Conservation (phyloP, 2,797 vertebrate genomes). For the Benthosema pterotum region DNA sequence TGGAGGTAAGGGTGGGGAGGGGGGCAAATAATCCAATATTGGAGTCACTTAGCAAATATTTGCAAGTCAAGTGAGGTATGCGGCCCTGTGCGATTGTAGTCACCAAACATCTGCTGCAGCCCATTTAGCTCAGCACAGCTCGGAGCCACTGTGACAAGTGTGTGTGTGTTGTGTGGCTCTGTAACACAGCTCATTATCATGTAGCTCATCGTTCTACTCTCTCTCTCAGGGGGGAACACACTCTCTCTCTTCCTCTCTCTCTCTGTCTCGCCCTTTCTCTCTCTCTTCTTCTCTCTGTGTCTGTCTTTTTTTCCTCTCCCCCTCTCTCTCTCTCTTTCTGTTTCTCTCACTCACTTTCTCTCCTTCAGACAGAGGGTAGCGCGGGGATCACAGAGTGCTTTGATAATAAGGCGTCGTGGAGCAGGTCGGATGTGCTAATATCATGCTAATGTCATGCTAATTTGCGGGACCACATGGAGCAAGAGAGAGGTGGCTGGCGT, state of each 20-base stretch:
- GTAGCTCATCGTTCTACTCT: conserved; percentile 69
- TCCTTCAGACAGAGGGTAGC: conserved; percentile 56
- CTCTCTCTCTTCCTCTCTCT: conserved; percentile 26
- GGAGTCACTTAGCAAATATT: conserved; percentile 74
- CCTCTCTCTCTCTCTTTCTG: neutral
- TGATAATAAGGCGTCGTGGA: conserved; percentile 71
- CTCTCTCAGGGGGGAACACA: conserved; percentile 5
- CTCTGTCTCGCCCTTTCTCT: conserved; percentile 31
- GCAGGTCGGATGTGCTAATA: conserved; percentile 61
- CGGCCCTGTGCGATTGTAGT: conserved; percentile 59
- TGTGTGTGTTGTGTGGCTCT: conserved; percentile 65
- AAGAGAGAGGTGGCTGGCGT: conserved; percentile 64
- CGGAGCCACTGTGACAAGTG: conserved; percentile 67
- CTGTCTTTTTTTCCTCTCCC: neutral
- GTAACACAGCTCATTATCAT: conserved; percentile 77
- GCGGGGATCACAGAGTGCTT: conserved; percentile 67
- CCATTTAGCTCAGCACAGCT: conserved; percentile 68
- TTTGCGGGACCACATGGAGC: conserved; percentile 63
- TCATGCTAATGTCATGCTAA: conserved; percentile 78
- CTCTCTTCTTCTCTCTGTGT: conserved; percentile 11
- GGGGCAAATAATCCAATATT: conserved; percentile 62
- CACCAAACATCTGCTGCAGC: conserved; percentile 76
- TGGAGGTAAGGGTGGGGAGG: too few relatives aligned
- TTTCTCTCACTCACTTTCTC: neutral
- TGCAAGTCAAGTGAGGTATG: conserved; percentile 66